A percentile compares a stretch with the other conserved stretches of the same genome.
phyloP scores from a whole-genome alignment of 53 echinoderm and acorn worm genomes.

The Arbacia lixula region DNA sequence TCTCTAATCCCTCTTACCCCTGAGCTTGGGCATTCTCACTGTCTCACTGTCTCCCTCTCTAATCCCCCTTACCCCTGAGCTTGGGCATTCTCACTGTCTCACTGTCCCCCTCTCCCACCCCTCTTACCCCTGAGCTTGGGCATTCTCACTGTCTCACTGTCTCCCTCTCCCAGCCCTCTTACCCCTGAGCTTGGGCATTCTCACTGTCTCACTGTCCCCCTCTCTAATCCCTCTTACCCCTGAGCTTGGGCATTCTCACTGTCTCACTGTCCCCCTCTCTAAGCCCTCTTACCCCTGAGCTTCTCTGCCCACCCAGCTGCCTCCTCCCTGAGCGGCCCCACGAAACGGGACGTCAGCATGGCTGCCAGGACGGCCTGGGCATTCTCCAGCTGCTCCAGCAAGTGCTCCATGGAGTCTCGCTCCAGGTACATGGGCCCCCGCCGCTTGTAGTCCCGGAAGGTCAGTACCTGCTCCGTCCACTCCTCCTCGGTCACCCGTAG shows the following conservation, averaged over 20 bases:
- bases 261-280: no score
- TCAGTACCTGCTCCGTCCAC: constrained; percentile 99
- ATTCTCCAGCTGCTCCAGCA: constrained; percentile 96
- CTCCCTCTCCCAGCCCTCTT: no score
- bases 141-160: no score
- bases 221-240: no score
- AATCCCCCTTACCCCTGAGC: no score
- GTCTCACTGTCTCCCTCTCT: no score
- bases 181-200: no score
- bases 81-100: no score
- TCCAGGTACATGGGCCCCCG: constrained; percentile 97
- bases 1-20: neutral
- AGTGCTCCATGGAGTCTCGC: constrained; percentile 95
- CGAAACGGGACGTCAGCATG: constrained; percentile 92
- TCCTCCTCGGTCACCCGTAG: constrained; percentile 97
- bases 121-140: no score
- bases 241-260: no score
- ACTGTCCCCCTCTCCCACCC: no score
- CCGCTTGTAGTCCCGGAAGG: constrained; percentile 93
- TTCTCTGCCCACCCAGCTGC: constrained; percentile 99
- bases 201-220: no score
- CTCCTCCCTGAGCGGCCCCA: constrained; percentile 95
- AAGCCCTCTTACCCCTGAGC: constrained; percentile 76
- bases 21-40: neutral
- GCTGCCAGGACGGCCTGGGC: constrained; percentile 94